Percentiles rank a stretch among this genome's conserved stretches.
Conservation (phyloP, 2,888 invertebrate genomes). For the Chaitophorus viminalis region DNA sequence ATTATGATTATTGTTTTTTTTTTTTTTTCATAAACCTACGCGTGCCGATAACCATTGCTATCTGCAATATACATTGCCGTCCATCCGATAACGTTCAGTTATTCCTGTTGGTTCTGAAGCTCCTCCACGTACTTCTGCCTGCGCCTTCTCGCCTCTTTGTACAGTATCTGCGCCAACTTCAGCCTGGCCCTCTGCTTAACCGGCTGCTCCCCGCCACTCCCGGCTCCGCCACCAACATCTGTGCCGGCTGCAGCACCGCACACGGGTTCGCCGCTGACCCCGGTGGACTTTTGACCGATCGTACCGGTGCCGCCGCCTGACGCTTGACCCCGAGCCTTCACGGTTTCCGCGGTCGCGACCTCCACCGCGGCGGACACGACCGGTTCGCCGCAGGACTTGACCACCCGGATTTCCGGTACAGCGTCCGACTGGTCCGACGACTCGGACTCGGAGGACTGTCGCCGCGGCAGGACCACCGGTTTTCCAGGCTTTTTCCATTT, state of each 20-base stretch:
- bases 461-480: not conserved
- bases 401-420: constrained; percentile 29
- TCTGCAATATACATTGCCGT: too few species aligned
- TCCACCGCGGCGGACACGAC: not conserved
- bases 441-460: constrained; percentile 30
- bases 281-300: not conserved
- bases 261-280: not conserved
- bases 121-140: constrained; percentile 47
- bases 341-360: not conserved
- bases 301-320: not conserved
- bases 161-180: constrained; percentile 47
- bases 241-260: not conserved
- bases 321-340: too few species aligned
- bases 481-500: constrained; percentile 56
- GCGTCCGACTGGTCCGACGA: constrained; percentile 48
- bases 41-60: not conserved
- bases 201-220: not conserved
- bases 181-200: constrained; percentile 44
- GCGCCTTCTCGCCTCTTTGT: constrained; percentile 47
- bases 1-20: too few species aligned
- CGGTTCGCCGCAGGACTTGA: not conserved
- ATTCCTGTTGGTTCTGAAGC: constrained; percentile 48
- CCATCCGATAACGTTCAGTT: not conserved
- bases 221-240: not conserved
- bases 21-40: too few species aligned